Conservation (phyloP, 2,797 vertebrate genomes). For the Paguma larvata region DNA sequence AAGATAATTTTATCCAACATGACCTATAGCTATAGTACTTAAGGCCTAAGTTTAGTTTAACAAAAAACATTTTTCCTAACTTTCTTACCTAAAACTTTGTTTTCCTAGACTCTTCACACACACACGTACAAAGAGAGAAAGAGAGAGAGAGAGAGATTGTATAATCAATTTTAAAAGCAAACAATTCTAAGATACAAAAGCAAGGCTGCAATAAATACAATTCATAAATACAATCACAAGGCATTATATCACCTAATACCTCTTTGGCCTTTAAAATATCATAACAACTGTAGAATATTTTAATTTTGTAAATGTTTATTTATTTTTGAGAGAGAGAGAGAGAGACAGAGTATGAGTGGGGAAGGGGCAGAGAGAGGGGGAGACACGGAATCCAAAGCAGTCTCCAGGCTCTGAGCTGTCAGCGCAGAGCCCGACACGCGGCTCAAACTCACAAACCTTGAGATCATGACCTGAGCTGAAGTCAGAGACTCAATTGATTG, state of each 20-base stretch:
- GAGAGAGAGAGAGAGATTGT: background rate
- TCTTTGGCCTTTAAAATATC: background rate
- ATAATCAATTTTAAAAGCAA: constrained; percentile 23
- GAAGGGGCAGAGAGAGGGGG: too few species aligned
- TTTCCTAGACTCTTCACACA: background rate
- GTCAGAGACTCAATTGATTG: too few species aligned
- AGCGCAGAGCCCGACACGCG: too few species aligned
- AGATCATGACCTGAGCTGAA: too few species aligned
- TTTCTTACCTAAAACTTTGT: constrained; percentile 18
- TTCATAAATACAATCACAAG: background rate
- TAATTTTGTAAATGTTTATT: too few species aligned
- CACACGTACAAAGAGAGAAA: too few species aligned
- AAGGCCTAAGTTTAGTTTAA: background rate
- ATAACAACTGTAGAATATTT: background rate
- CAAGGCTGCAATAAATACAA: background rate
- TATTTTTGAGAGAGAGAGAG: too few species aligned
- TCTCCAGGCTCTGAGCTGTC: too few species aligned
- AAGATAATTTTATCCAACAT: constrained; percentile 11
- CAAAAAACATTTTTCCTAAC: background rate
- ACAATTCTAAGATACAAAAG: background rate
- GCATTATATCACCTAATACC: background rate
- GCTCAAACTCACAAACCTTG: too few species aligned
- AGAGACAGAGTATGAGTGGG: too few species aligned
- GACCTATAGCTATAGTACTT: background rate
- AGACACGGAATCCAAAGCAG: too few species aligned